Evolutionary conservation across 2,888 invertebrate species (phyloP).

Genomic region (Chouioia cunea): DNA sequence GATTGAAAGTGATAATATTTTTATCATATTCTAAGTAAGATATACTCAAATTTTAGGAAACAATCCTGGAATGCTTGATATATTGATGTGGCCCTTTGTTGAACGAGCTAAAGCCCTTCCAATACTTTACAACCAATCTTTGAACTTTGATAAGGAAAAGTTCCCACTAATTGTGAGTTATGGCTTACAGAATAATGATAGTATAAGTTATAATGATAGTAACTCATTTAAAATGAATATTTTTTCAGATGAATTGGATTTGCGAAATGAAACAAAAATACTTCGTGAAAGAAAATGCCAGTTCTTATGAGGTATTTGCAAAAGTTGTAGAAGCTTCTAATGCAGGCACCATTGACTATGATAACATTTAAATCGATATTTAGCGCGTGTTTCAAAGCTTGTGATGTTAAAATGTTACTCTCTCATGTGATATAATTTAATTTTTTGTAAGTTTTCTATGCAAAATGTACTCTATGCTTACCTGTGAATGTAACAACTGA

Average conservation of each 20-base stretch:
- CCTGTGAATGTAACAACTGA: conserved; percentile 1
- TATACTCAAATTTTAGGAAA: conserved; percentile 52
- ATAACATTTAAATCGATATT: conserved; percentile 48
- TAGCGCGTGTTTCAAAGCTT: conserved; percentile 9
- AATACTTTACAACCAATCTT: conserved; percentile 54
- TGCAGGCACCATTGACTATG: conserved; percentile 53
- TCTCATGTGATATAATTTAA: conserved; percentile 39
- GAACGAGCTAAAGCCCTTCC: conserved; percentile 61
- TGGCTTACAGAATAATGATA: neutral
- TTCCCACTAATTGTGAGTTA: conserved; percentile 57
- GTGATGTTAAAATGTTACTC: conserved; percentile 21
- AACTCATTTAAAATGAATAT: neutral
- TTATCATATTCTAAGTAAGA: conserved; percentile 10
- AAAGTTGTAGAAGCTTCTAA: conserved; percentile 51
- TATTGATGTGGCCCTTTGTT: conserved; percentile 69
- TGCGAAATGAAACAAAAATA: conserved; percentile 60
- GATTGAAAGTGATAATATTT: neutral
- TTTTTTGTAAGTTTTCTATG: conserved; percentile 32
- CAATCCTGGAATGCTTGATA: conserved; percentile 65
- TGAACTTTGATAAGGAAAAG: conserved; percentile 55
- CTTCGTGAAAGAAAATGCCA: conserved; percentile 55
- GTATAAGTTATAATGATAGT: neutral
- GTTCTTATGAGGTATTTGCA: conserved; percentile 54
- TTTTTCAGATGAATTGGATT: conserved; percentile 64
- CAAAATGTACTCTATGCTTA: conserved; percentile 31